Base-by-base conservation (phyloP, 53 echinoderm and acorn worm species). In the Paelopatides confundens region DNA sequence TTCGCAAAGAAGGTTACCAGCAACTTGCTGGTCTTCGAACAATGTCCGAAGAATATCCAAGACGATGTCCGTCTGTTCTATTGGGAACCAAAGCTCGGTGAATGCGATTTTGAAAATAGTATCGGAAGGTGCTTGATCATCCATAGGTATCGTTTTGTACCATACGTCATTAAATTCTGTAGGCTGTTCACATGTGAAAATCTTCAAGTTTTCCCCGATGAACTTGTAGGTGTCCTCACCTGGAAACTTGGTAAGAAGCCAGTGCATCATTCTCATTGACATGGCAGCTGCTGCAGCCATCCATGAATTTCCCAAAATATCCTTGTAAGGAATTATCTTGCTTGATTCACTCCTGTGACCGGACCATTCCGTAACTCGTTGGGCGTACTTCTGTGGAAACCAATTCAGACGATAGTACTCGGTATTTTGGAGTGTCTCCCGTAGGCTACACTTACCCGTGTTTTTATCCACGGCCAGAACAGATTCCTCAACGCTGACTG, bases 81-180 rank as follows among this genome's bases (percentile, higher is more conserved):
- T 65, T 27, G 83, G 83, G 37, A 83, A 83, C 83, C 83, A 83
- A 21, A 83, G 37, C 23, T 83, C 83, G 35, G 83, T 83, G 83
- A 83, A 83, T 65, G 34, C 83, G 18, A 65, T 83, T 11, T 30
- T 35, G 47, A 83, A 83, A n/a, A 83, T 26, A 2, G 65, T 83
- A 35, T 83, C 65, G 6, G 6, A 1, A 12, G 83, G 83, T 11
- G 43, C 65, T 63, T 65, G 64, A 17, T 83, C 28, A 38, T 83
- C 83, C 63, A 64, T 83, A 37, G 83, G 83, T 28, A 83, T 23
- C 4, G 65, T 65, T 35, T 83, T 64, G 40, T 83, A 83, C 83
- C 83, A 83, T 2, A 83, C 65, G 65, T 83, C 83, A 26, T 65
- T 36, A 26, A 83, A 83, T 10, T 62, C 13, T 2, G 9, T 21